Evolutionary conservation across 1,140 invertebrate species (phyloP).

Genomic region (Zaprionus ornatus): DNA sequence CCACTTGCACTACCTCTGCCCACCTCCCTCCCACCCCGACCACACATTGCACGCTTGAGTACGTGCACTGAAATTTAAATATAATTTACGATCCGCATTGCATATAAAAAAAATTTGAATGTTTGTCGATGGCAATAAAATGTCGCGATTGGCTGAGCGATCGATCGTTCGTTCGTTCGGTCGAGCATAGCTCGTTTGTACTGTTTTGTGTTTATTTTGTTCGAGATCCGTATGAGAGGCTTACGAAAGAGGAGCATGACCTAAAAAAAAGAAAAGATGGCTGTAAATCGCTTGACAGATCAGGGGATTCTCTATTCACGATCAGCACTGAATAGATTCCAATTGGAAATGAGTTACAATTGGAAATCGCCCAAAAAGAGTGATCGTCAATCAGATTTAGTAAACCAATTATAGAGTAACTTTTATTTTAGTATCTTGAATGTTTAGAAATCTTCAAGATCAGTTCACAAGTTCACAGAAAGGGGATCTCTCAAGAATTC

Average conservation of each 20-base stretch:
- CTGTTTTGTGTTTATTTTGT: slow-evolving; percentile 47
- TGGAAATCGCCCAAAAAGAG: not conserved
- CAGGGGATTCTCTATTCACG: slow-evolving; percentile 8
- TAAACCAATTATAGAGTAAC: not conserved
- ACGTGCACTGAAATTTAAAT: slow-evolving; percentile 80
- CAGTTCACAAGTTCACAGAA: not conserved
- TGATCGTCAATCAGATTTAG: not conserved
- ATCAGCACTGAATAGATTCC: not conserved
- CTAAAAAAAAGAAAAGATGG: slow-evolving; percentile 58
- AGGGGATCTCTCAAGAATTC: too few relatives aligned
- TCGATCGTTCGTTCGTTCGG: slow-evolving; percentile 11
- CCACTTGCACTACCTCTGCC: not conserved
- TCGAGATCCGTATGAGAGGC: slow-evolving; percentile 9
- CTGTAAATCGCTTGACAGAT: slow-evolving; percentile 27
- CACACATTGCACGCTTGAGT: slow-evolving; percentile 61
- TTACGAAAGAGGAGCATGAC: slow-evolving; percentile 63
- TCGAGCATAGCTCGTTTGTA: slow-evolving; percentile 16
- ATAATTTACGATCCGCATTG: slow-evolving; percentile 73
- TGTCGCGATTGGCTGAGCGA: slow-evolving; percentile 77
- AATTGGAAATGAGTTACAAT: not conserved
- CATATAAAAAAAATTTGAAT: slow-evolving; percentile 57
- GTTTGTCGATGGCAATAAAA: slow-evolving; percentile 58
- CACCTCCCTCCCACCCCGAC: slow-evolving; percentile 14
- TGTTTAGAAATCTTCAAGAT: not conserved
- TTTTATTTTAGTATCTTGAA: too few relatives aligned